Evolutionary conservation across 2,797 vertebrate species (phyloP), one percentile per base, ranked within the genome.

Genomic region (Octomys mimax): DNA sequence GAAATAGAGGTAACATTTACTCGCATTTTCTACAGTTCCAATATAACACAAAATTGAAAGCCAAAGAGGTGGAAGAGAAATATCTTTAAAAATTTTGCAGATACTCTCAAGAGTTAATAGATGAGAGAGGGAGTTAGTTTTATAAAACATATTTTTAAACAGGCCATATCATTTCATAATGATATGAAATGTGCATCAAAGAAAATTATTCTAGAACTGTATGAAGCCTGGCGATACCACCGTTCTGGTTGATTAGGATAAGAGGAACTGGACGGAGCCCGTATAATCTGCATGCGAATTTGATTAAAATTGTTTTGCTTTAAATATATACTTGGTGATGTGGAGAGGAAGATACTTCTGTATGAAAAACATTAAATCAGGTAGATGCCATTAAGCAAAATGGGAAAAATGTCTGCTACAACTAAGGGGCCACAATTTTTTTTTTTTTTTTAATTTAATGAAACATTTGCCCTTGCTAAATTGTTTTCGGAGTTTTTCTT

Each of bases 271-370:
- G 83, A 95, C 75, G 83, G 79, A 96, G 79, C 86, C 96, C 93
- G 66, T 62, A 91, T 96, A 98, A 98, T 98, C 98, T 98, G 98
- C 97, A 79, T 95, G 97, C 98, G 96, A 98, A 98, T 98, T 98
- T 98, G 98, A 98, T 98, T 98, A 98, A 97, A 97, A 96, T 97
- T 98, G 97, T 98, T 98, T 98, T 98, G 94, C 97, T 98, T 95
- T 91, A 98, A 98, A 93, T 66, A 28, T 62, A 49, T 49, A 66
- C n/a, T 9, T 77, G 81, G 66, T 89, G 57, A 95, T 71, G 13
- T 91, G 95, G 93, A 97, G 91, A 96, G 91, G 42, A 92, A 81
- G 77, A 79, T 92, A 87, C 85, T 79, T 98, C 85, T 71, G 71
- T 97, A 97, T 96, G 96, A 92, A 94, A 57, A 94, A 86, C 92